A percentile compares a stretch with the other conserved stretches of the same genome.
Conservation (phyloP, 2,888 invertebrate genomes). For the Podotricha telesiphe region DNA sequence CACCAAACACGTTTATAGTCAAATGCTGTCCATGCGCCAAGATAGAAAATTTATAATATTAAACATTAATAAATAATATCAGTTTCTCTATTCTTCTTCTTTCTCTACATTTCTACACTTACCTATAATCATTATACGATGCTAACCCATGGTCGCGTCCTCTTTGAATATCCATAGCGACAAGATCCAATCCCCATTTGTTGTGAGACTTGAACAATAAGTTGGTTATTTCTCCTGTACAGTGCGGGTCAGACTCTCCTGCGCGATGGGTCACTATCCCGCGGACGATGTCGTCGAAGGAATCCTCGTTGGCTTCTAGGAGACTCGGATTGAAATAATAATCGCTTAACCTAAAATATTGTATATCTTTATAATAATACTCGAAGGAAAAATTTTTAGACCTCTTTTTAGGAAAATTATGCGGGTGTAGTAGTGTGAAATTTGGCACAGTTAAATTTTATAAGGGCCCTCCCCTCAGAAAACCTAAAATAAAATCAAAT, state of each 20-base stretch:
- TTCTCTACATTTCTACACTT: background rate
- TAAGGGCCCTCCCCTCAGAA: too few species aligned
- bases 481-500: too few species aligned
- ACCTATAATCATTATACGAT: constrained; percentile 86
- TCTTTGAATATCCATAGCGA: constrained; percentile 86
- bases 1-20: too few species aligned
- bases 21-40: too few species aligned
- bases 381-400: too few species aligned
- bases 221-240: constrained; percentile 78
- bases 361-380: too few species aligned
- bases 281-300: constrained; percentile 81
- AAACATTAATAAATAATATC: too few species aligned
- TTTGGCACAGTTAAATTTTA: too few species aligned
- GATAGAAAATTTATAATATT: too few species aligned
- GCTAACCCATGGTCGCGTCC: constrained; percentile 86
- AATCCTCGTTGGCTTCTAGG: constrained; percentile 72
- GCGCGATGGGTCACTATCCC: constrained; percentile 83
- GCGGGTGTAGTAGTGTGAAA: too few species aligned
- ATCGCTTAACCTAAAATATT: constrained; percentile 76
- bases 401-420: too few species aligned
- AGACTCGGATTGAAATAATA: constrained; percentile 82
- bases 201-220: constrained; percentile 66
- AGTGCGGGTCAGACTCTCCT: constrained; percentile 82
- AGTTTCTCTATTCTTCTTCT: too few species aligned
- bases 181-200: constrained; percentile 84